Base-by-base conservation (phyloP, 2,797 vertebrate species). In the Microchirus variegatus region DNA sequence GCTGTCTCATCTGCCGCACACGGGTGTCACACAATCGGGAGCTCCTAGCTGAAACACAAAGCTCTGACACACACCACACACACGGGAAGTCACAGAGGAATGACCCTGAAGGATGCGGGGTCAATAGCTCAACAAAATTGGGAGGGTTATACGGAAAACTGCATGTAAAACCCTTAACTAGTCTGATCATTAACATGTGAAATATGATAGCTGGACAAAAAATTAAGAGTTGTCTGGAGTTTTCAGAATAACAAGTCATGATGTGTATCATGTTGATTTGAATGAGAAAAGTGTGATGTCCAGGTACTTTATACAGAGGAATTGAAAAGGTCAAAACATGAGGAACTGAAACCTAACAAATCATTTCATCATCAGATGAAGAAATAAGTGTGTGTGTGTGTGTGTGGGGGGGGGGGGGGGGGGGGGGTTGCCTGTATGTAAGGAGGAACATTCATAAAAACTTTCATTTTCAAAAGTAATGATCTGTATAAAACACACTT, bases 1-100 rank as follows among this genome's bases (percentile, higher is more conserved):
- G 88, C 92, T 93, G 92, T 95, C 94, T 96, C 94, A 96, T 96
- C 94, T 87, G 91, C 90, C 90, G 91, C 92, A 90, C 87, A 94
- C 91, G 94, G 90, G 93, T 93, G 95, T 95, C 95, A 93, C 84
- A 94, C 91, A 90, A 92, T 87, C 92, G 87, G 79, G 82, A 85
- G 78, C 83, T 89, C 78, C 80, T 73, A 87, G 81, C 84, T 87
- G 84, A 91, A 87, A 70, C 67, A 80, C 77, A 79, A 71, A 63
- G 75, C 72, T 77, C 70, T 43, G 40, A 52, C 70, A 72, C 52
- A 67, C 40, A 75, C 77, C 31, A 83, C 78, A 59, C 49, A 65
- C 17, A 41, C 13, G 38, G 51, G 57, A 70, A 62, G 81, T 76
- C 82, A 79, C 75, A 78, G 51, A 77, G 61, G 53, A 55, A 59